Base-by-base conservation (phyloP, 2,888 invertebrate species). In the Phasia obesa region DNA sequence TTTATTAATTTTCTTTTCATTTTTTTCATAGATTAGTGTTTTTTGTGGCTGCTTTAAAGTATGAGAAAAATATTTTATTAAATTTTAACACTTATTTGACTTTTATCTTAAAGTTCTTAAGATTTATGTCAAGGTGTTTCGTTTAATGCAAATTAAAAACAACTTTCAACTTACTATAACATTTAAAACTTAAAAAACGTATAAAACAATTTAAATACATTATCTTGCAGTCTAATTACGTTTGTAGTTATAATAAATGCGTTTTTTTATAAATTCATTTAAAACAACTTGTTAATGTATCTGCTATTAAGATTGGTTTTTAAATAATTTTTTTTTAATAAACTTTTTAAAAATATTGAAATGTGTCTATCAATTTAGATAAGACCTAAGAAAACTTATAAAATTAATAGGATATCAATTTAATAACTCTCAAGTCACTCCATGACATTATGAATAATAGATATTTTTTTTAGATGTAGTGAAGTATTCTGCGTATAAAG, bases 61-160 rank as follows among this genome's bases (percentile, higher is more conserved):
- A 42, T 21, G 11, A 38, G n/a, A 27, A 25, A 25, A 53, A 44
- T 31, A 44, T 21, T n/a, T 57, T 57, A 4, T 4, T 44, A 23
- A 51, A 1, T 42, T 13, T 57, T 53, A 38, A 38, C 23, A 25
- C 25, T 42, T 25, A 17, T 27, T 62, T 60, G 35, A 49, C 19
- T 35, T 21, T 51, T 0, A 51, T 19, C 11, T 47, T 47, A n/a
- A 57, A 65, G 15, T 65, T 59, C 71, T 77, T 47, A 44, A 71
- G 27, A 83, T 79, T 83, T 76, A 83, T 79, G 83, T 76, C 83
- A 83, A 79, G 83, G 83, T 49, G 47, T 81, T 70, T 42, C n/a
- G 13, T 6, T 23, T 2, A 31, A 31, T 11, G 27, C 31, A 42
- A 64, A 57, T 49, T 38, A 17, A 53, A 82, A 78, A 79, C 83